Conservation (phyloP, 2,113 vertebrate genomes). For the Sapajus apella region DNA sequence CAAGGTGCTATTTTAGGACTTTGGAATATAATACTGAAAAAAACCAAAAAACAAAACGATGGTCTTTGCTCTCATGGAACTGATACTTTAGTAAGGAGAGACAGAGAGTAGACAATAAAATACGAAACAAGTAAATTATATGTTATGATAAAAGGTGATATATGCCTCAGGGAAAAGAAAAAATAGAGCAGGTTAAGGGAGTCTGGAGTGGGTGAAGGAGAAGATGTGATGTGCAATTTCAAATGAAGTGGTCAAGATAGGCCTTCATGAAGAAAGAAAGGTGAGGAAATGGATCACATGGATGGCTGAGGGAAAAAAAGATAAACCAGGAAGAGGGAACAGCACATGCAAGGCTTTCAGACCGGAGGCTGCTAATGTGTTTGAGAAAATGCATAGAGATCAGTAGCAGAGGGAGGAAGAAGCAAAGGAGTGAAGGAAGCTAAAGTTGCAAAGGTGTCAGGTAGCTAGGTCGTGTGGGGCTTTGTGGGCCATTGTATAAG, state of each 20-base stretch:
- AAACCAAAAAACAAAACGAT: neutral
- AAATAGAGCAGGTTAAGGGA: neutral
- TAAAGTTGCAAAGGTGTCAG: neutral
- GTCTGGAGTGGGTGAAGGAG: neutral
- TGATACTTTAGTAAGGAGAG: neutral
- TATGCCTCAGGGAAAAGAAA: neutral
- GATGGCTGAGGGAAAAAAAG: neutral
- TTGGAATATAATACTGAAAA: neutral
- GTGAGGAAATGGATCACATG: neutral
- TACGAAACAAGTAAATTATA: neutral
- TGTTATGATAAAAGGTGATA: neutral
- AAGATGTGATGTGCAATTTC: neutral
- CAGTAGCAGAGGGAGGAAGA: neutral
- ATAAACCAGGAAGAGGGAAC: neutral
- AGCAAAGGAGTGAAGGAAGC: neutral
- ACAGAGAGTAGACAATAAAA: neutral
- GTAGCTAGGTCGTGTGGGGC: no score
- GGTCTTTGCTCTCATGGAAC: neutral
- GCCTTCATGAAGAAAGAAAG: neutral
- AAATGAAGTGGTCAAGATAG: neutral
- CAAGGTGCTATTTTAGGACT: neutral
- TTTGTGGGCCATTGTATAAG: neutral
- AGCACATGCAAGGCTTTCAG: neutral
- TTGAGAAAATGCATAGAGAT: neutral
- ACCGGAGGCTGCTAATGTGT: neutral